A percentile compares a stretch with the other conserved stretches of the same genome.
Evolutionary conservation across 2,888 invertebrate genomes (phyloP).

Genomic region (Drosophila longiperda): DNA sequence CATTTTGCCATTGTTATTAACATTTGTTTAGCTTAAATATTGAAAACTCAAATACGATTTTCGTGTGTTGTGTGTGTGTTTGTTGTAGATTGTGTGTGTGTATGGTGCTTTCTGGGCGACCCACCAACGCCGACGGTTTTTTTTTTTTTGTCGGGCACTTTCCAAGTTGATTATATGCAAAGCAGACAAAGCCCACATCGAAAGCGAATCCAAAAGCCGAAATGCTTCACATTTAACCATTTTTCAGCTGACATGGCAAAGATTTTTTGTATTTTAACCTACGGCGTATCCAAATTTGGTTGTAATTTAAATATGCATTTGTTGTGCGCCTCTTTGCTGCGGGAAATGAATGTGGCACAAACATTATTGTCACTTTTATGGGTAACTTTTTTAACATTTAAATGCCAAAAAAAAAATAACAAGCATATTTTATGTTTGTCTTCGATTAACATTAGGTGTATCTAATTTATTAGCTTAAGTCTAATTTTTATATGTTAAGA

Average conservation of each 20-base stretch:
- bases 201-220: conserved; percentile 30
- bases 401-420: conserved; percentile 3
- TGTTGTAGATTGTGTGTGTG: conserved; percentile 24
- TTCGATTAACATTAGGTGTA: background rate
- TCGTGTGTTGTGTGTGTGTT: conserved; percentile 12
- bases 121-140: conserved; percentile 54
- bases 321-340: conserved; percentile 29
- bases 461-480: background rate
- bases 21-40: conserved; percentile 61
- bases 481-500: background rate
- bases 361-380: conserved; percentile 31
- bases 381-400: conserved; percentile 9
- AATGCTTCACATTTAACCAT: conserved; percentile 49
- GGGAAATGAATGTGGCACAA: conserved; percentile 11
- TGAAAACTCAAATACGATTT: conserved; percentile 54
- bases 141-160: conserved; percentile 30
- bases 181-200: conserved; percentile 60
- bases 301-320: conserved; percentile 69
- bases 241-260: conserved; percentile 56
- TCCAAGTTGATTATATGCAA: conserved; percentile 58
- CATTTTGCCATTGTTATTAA: conserved; percentile 56
- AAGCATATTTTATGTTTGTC: background rate
- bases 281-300: conserved; percentile 59
- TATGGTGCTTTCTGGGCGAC: conserved; percentile 24
- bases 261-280: conserved; percentile 50